Evolutionary conservation across 2,888 invertebrate species (phyloP).

Genomic region (Miltochrista miniata): DNA sequence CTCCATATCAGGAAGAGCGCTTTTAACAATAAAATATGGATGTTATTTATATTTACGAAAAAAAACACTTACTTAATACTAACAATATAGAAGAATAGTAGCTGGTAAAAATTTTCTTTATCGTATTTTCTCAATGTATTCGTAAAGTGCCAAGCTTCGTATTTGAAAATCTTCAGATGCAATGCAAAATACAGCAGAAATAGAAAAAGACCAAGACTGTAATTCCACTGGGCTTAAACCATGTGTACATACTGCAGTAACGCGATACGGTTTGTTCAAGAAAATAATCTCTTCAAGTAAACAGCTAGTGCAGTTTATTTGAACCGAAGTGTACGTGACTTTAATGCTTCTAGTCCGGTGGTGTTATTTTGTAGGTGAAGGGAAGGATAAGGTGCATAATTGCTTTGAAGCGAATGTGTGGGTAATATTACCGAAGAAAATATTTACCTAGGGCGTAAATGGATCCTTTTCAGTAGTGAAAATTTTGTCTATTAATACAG

Average conservation of each 20-base stretch:
- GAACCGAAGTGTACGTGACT: conserved; percentile 59
- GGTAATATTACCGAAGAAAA: neutral
- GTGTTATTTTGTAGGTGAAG: conserved; percentile 1
- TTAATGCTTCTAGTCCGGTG: neutral
- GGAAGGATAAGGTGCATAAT: conserved; percentile 2
- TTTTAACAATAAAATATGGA: too few species aligned
- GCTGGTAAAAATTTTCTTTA: too few species aligned
- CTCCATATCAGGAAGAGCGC: too few species aligned
- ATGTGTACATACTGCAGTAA: conserved; percentile 50
- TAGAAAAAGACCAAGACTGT: conserved; percentile 55
- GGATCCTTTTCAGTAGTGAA: too few species aligned
- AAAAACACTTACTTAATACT: too few species aligned
- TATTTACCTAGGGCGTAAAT: too few species aligned
- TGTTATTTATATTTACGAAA: too few species aligned
- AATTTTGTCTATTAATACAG: too few species aligned
- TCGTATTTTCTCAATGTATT: neutral
- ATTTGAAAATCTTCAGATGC: conserved; percentile 17
- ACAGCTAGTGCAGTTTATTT: conserved; percentile 71
- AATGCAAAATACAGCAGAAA: conserved; percentile 47
- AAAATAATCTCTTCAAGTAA: conserved; percentile 75
- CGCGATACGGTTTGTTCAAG: conserved; percentile 66
- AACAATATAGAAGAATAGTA: too few species aligned
- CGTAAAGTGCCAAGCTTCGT: neutral
- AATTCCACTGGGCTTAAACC: conserved; percentile 62
- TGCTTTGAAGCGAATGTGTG: neutral